phyloP scores from a whole-genome alignment of 2,888 invertebrate species.

The Ametastegia equiseti region DNA sequence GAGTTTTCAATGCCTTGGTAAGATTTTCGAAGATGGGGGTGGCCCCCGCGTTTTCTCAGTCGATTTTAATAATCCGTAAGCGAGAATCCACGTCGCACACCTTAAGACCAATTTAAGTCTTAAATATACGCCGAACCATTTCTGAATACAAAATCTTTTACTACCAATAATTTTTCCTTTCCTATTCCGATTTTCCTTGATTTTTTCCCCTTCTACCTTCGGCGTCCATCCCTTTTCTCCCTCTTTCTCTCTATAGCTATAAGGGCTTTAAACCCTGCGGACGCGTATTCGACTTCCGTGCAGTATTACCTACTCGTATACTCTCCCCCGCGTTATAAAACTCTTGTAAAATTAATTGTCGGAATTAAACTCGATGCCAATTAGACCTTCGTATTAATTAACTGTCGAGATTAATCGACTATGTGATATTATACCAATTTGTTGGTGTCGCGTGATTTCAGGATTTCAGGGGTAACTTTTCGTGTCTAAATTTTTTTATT shows the following conservation, averaged over 20 bases:
- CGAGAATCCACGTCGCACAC: conserved; percentile 55
- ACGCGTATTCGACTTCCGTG: conserved; percentile 51
- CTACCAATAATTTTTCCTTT: conserved; percentile 47
- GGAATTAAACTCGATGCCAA: conserved; percentile 58
- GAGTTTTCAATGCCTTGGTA: conserved; percentile 54
- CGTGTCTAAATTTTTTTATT: not conserved
- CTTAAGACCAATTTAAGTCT: conserved; percentile 60
- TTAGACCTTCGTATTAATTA: conserved; percentile 54
- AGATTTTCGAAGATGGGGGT: conserved; percentile 8
- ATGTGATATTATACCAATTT: conserved; percentile 38
- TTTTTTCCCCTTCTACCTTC: not conserved
- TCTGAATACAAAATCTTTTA: conserved; percentile 63
- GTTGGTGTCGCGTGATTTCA: conserved; percentile 17
- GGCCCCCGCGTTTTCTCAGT: conserved; percentile 12
- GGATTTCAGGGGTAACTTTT: not conserved
- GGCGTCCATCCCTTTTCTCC: not conserved
- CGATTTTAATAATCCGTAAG: conserved; percentile 67
- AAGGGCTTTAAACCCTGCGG: not conserved
- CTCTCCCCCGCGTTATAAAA: not conserved
- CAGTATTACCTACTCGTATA: conserved; percentile 48
- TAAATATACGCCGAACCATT: conserved; percentile 68
- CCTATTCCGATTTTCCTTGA: too few species aligned
- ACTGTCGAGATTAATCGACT: conserved; percentile 52
- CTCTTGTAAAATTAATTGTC: conserved; percentile 56
- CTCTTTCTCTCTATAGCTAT: too few species aligned